Base-by-base conservation (phyloP, 2,888 invertebrate genomes). In the Lissonota sp. region DNA sequence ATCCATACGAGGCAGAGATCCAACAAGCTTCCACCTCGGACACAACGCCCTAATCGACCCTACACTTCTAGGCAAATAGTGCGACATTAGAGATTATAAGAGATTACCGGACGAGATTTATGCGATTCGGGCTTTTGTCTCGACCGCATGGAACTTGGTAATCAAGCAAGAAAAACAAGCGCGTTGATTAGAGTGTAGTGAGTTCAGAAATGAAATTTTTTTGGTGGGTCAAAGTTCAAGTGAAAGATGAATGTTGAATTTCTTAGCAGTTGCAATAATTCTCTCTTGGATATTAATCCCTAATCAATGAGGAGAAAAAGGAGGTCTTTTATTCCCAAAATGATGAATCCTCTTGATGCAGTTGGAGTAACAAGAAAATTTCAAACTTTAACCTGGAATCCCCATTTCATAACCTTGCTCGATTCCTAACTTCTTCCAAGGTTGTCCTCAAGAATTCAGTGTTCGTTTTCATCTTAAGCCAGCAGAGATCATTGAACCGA, bases 21-120 rank as follows among this genome's bases (percentile, higher is more conserved):
- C 71, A 51, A 60, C 53, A 40, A 58, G 66, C 44, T 49, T 58
- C 67, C 72, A 72, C 55, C 74, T 74, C 76, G 55, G 62, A 66
- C 60, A 66, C 75, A 79, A 75, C 79, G 26, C 80, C 78, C 80
- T 69, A 78, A 79, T 82, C 78, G 74, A 83, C 85, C 87, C 84
- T 84, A 37, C 62, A 77, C 63, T 85, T 87, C 87, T 88, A 88
- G 89, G 88, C 89, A 90, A 92, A 91, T 91, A 92, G 90, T 87
- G 84, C 88, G 86, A 88, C 88, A 86, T 88, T 86, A 88, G 90
- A 26, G 90, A 92, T 92, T 91, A 92, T 87, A 84, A 86, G 84
- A 88, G 90, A 90, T 90, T 89, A 90, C 85, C 86, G 85, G 85
- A 81, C 64, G 80, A 89, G 88, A 92, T 90, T 91, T 90, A 90